Evolutionary conservation across 2,113 vertebrate species (phyloP), one percentile per base, ranked within the genome.

Genomic region (Acanthisitta chloris): DNA sequence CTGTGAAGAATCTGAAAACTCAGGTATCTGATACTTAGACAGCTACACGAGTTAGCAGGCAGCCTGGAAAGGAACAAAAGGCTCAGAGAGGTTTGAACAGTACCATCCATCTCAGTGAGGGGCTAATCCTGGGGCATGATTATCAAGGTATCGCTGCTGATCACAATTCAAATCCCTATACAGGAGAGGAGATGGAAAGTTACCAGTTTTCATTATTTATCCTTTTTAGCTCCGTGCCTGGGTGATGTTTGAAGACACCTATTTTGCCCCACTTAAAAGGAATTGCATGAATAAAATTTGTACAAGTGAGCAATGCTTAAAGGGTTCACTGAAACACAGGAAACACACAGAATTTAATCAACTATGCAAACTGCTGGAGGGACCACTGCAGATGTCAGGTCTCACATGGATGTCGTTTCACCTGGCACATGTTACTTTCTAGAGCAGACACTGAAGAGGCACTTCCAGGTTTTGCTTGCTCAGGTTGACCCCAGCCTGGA

Each of bases 321-420:
- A 31, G 18, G 59, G 51, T 8, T 70, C 76, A 46, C 1, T n/a
- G 59, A 89, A 71, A 86, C 57, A 88, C 17, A 24, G 71, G 45
- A 17, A 86, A 55, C 51, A 48, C 58, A 26, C 26, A 51, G 45
- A 58, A 62, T 66, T 74, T 12, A 15, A 55, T 23, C 10, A 81
- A 33, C n/a, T 16, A 19, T 6, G 7, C 36, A 58, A 10, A 36
- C 28, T 64, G 65, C 73, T 80, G 71, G 48, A 67, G 70, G 20
- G 26, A 38, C 19, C 65, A 17, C 34, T 52, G 83, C 48, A 57
- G 45, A 9, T 4, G 8, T 64, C 80, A 73, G 45, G 4, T 17
- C 13, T 40, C 51, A 43, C 77, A 38, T 12, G 8, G 76, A 20
- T 3, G 1, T 4, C 0, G 0, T 31, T 62, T 62, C 46, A 45